These are phyloP conservation scores for Darevskia nairensis DNA, from an alignment of 2,797 vertebrate species.

Conservation along the genomic window DNA sequence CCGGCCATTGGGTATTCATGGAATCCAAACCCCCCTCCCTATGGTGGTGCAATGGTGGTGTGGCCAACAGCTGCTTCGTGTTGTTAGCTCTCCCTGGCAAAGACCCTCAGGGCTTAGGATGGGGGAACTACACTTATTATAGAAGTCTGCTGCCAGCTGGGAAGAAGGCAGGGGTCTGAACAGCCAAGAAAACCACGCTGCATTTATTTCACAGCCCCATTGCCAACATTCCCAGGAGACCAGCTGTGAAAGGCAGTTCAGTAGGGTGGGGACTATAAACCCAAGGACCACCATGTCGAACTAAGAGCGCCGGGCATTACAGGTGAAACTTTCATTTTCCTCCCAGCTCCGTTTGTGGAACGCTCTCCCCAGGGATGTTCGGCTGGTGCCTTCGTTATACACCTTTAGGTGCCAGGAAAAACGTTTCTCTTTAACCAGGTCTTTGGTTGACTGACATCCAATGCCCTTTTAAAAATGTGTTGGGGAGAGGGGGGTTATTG, in stretches of 20 bases:
- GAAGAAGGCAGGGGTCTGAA: neutral
- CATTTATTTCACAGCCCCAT: conserved; percentile 4
- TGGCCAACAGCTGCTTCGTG: neutral
- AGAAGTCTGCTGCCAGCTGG: neutral
- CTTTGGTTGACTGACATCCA: too few relatives aligned
- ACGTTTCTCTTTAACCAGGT: too few relatives aligned
- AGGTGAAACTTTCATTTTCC: neutral
- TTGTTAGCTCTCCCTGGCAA: neutral
- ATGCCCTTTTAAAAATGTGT: too few relatives aligned
- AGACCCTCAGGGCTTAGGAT: neutral
- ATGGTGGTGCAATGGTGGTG: neutral
- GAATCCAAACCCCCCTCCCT: neutral
- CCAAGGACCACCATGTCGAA: neutral
- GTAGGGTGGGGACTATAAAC: conserved; percentile 15
- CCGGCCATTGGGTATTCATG: neutral
- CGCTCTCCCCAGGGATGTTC: too few relatives aligned
- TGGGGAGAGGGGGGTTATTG: too few relatives aligned
- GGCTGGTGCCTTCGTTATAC: too few relatives aligned
- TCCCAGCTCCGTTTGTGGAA: neutral
- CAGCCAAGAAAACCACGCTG: neutral
- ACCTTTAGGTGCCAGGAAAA: too few relatives aligned
- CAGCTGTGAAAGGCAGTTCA: neutral
- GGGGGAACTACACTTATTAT: neutral
- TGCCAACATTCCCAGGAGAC: conserved; percentile 19
- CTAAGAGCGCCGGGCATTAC: neutral